These are phyloP conservation scores for Tylochromis polylepis DNA, from an alignment of 2,113 vertebrate species.

Conservation along the genomic window DNA sequence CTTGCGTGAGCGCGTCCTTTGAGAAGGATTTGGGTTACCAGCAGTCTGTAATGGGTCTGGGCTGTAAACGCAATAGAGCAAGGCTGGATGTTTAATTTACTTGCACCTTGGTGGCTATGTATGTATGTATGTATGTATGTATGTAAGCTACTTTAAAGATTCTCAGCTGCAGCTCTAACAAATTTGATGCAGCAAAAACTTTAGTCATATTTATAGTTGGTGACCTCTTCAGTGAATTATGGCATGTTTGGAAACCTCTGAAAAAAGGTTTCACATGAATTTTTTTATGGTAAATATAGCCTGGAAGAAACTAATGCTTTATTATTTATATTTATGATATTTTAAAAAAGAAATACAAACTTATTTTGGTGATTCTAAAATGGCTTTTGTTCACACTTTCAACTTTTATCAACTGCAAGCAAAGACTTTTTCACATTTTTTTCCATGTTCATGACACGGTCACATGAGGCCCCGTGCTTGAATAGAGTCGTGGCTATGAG, in stretches of 20 bases:
- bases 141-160: neutral
- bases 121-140: neutral
- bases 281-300: neutral
- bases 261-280: neutral
- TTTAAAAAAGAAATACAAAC: neutral
- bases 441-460: neutral
- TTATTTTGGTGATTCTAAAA: neutral
- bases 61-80: neutral
- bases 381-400: neutral
- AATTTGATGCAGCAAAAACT: neutral
- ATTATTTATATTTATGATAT: neutral
- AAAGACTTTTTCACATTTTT: neutral
- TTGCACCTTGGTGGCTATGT: neutral
- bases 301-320: neutral
- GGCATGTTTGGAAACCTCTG: neutral
- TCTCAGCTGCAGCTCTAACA: neutral
- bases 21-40: neutral
- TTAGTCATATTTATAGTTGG: neutral
- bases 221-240: neutral
- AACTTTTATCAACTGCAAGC: neutral
- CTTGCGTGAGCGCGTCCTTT: neutral
- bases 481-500: neutral
- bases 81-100: neutral
- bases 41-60: neutral
- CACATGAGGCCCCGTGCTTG: neutral